These are phyloP conservation scores for Caenorhabditis sulstoni DNA, from an alignment of 2,888 invertebrate species.

Conservation along the genomic window DNA sequence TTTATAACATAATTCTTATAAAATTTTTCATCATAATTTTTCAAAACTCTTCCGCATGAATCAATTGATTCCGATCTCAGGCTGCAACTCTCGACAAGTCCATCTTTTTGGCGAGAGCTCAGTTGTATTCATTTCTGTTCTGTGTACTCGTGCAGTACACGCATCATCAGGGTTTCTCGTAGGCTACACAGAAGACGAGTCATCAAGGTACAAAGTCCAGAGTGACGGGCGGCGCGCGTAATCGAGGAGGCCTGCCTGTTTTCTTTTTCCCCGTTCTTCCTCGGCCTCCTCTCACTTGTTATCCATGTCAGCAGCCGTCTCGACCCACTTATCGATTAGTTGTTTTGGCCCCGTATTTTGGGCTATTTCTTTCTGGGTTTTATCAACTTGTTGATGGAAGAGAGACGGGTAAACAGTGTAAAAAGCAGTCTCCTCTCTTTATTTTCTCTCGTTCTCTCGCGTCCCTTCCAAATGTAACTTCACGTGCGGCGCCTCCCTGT, in stretches of 20 bases:
- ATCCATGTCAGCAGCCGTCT: not conserved
- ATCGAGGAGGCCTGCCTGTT: conserved; percentile 31
- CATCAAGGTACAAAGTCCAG: conserved; percentile 56
- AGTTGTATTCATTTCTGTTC: not conserved
- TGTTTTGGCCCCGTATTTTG: not conserved
- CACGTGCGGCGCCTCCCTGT: not conserved
- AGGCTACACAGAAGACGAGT: conserved; percentile 42
- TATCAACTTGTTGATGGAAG: conserved; percentile 5
- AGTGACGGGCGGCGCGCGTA: conserved; percentile 44
- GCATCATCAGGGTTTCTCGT: not conserved
- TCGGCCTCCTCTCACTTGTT: conserved; percentile 9
- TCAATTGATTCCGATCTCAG: no score
- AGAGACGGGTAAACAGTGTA: conserved; percentile 16
- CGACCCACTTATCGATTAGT: conserved; percentile 14
- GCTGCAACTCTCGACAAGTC: no score
- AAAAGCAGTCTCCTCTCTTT: conserved; percentile 3
- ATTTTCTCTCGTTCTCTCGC: not conserved
- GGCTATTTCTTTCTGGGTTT: no score
- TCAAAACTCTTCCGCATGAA: no score
- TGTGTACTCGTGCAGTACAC: not conserved
- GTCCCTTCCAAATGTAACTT: not conserved
- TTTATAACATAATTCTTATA: no score
- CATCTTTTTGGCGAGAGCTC: no score
- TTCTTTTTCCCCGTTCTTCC: conserved; percentile 25
- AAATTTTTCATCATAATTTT: no score